Evolutionary conservation across 2,888 invertebrate genomes (phyloP).

Genomic region (Pecten maximus): DNA sequence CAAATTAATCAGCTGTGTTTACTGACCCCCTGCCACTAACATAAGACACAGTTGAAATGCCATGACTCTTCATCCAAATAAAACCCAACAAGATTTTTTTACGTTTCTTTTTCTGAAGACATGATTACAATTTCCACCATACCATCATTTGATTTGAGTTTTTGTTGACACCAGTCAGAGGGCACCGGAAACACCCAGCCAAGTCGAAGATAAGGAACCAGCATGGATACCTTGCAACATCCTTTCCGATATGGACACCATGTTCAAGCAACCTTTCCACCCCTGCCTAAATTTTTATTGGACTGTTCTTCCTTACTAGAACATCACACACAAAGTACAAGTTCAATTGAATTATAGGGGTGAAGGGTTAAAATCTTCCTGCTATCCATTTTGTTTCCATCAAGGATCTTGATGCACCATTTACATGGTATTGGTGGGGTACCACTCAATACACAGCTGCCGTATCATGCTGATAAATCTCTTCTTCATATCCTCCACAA

Average conservation of each 20-base stretch:
- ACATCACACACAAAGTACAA: not conserved
- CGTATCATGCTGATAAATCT: not conserved
- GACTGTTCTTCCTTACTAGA: not conserved
- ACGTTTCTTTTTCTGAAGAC: not conserved
- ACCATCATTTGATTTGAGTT: not conserved
- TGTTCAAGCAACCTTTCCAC: not conserved
- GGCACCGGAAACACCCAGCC: conserved; percentile 10
- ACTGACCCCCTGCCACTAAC: not conserved
- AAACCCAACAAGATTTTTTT: not conserved
- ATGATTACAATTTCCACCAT: not conserved
- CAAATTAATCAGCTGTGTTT: not conserved
- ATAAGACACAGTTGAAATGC: not conserved
- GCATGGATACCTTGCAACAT: not conserved
- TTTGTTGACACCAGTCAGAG: conserved; percentile 6
- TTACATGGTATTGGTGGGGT: not conserved
- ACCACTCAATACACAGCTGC: not conserved
- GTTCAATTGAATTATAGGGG: not conserved
- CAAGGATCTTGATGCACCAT: not conserved
- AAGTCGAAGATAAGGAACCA: not conserved
- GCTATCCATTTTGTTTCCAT: conserved; percentile 33
- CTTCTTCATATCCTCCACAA: not conserved
- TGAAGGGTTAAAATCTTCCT: not conserved
- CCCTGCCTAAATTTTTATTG: not conserved
- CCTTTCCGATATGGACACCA: not conserved
- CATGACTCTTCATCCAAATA: not conserved